Conservation (phyloP, 2,113 vertebrate species). For the Cyanistes caeruleus region DNA sequence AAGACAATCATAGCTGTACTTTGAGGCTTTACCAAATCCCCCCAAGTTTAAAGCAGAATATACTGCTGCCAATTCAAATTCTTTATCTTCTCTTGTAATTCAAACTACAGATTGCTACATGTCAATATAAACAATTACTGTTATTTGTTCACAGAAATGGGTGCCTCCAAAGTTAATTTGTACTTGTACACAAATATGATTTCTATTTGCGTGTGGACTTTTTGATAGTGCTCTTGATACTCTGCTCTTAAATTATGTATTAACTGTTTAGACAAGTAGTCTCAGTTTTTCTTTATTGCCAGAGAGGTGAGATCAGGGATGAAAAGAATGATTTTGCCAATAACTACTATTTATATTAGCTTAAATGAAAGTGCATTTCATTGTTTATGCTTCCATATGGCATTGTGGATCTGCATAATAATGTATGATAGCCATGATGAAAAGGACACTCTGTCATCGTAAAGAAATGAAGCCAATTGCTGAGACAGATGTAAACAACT, state of each 20-base stretch:
- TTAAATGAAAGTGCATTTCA: not conserved
- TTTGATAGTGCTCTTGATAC: not conserved
- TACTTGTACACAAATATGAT: not conserved
- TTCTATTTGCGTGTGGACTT: conserved; percentile 37
- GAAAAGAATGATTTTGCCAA: not conserved
- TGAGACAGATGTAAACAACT: not conserved
- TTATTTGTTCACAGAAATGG: conserved; percentile 17
- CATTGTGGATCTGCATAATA: not conserved
- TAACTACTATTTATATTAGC: not conserved
- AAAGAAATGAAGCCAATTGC: not conserved
- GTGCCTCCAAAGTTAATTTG: conserved; percentile 18
- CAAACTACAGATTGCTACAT: not conserved
- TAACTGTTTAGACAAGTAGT: conserved; percentile 6
- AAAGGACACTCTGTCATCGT: not conserved
- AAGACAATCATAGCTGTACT: not conserved
- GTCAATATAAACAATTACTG: not conserved
- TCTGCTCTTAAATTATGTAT: conserved; percentile 42
- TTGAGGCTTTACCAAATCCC: not conserved
- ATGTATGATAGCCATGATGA: not conserved
- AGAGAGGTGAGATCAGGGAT: not conserved
- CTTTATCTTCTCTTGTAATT: not conserved
- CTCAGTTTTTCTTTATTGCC: not conserved
- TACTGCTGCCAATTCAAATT: not conserved
- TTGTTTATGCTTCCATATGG: not conserved
- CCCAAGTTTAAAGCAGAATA: not conserved